Evolutionary conservation across 2,113 vertebrate genomes (phyloP), one percentile per base, ranked within the genome.

Genomic region (Brachyhypopomus gauderio): DNA sequence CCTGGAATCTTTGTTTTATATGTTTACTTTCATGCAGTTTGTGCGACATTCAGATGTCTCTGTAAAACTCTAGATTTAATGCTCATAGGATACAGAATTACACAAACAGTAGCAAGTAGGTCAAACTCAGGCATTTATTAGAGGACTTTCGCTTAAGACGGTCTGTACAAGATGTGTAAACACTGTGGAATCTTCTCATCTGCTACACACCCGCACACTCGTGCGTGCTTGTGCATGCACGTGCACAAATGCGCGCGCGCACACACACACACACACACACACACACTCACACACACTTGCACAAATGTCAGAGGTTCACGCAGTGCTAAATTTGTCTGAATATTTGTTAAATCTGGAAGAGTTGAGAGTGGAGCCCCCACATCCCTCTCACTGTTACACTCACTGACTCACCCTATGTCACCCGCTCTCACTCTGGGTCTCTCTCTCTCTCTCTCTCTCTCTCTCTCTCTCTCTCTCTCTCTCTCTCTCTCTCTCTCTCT

Each of bases 301-400:
- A 62, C 74, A 93, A 92, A 94, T 93, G 91, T 92, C 91, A 93
- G 88, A 89, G 92, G 90, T 92, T 90, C 88, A 90, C 87, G 48
- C 88, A 86, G 88, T 87, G 89, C 92, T 93, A 93, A 92, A 93
- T 93, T 92, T 86, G 91, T 92, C 90, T 77, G 83, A 90, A 88
- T 91, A 91, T 93, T 93, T 92, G 92, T 89, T 87, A 86, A 84
- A 83, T 90, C 84, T 92, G 85, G 80, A 86, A 87, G 81, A 88
- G 87, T 30, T 25, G 23, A n/a, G 88, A 86, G 88, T 62, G 25
- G 36, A 59, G 22, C 14, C 67, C 73, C 41, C 22, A 2, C 58
- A n/a, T 69, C 1, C 63, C 77, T 79, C 79, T 66, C 82, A 55
- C 78, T 72, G 62, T 63, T 67, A 19, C 36, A 48, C 77, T 70